Percentiles rank a stretch among this genome's conserved stretches.
Conservation (phyloP, 2,888 invertebrate species). For the Cosmopolites sordidus region DNA sequence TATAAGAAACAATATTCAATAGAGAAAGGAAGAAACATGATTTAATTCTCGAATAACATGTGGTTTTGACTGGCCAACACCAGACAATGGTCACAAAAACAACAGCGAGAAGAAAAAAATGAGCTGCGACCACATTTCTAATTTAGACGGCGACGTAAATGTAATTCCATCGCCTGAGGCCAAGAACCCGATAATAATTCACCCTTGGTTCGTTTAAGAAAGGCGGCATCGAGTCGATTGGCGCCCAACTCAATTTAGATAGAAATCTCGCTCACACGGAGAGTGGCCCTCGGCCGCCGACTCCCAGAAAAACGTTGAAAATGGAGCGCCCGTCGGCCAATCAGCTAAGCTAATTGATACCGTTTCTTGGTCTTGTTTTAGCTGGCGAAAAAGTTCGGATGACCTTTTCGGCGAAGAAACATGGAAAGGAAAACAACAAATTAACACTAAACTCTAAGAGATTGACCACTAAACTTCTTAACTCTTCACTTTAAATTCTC, state of each 20-base stretch:
- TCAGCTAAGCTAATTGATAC: neutral
- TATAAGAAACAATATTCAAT: no score
- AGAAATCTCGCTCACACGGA: conserved; percentile 16
- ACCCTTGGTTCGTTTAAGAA: conserved; percentile 14
- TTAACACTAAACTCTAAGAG: no score
- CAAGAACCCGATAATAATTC: conserved; percentile 15
- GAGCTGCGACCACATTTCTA: conserved; percentile 9
- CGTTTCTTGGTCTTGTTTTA: neutral
- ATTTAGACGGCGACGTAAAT: conserved; percentile 16
- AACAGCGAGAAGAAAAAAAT: no score
- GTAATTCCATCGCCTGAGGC: conserved; percentile 15
- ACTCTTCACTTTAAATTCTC: no score
- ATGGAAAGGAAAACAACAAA: no score
- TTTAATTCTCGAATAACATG: no score
- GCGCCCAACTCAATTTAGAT: conserved; percentile 23
- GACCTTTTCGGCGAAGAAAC: no score
- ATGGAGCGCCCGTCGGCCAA: neutral
- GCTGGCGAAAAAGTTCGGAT: neutral
- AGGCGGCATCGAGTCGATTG: conserved; percentile 6
- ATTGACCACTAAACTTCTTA: no score
- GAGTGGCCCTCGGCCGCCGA: conserved; percentile 4
- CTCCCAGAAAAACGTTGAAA: neutral
- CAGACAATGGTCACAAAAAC: no score
- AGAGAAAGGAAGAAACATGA: no score
- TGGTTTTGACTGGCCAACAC: no score